Conservation (phyloP, 2,797 vertebrate genomes). For the Fistularia tabacaria region DNA sequence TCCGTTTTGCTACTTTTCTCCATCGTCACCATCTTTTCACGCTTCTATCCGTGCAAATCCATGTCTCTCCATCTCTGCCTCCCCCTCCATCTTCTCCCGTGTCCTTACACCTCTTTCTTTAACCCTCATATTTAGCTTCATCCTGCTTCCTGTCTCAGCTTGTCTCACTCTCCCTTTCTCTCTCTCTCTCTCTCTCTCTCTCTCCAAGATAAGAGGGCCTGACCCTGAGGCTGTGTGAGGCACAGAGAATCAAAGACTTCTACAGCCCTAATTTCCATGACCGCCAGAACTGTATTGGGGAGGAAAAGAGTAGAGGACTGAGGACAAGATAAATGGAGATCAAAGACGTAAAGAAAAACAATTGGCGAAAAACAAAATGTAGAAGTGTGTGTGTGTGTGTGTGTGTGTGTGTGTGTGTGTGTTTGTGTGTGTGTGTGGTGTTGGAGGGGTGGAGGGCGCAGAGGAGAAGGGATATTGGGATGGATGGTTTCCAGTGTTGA, state of each 20-base stretch:
- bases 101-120: slow-evolving; percentile 12
- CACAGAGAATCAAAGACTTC: slow-evolving; percentile 56
- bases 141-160: no score
- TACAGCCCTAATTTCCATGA: slow-evolving; percentile 53
- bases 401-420: slow-evolving; percentile 16
- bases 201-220: slow-evolving; percentile 38
- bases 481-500: slow-evolving; percentile 48
- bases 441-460: background rate
- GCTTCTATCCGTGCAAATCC: background rate
- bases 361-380: background rate
- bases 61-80: slow-evolving; percentile 4
- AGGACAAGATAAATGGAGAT: slow-evolving; percentile 3
- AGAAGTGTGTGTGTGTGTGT: background rate
- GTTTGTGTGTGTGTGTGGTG: slow-evolving; percentile 15
- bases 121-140: no score
- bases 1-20: no score
- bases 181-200: slow-evolving; percentile 1
- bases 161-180: background rate
- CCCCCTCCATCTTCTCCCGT: slow-evolving; percentile 1
- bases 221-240: slow-evolving; percentile 48
- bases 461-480: slow-evolving; percentile 33
- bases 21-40: no score
- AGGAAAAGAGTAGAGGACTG: slow-evolving; percentile 9
- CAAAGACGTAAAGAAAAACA: slow-evolving; percentile 1
- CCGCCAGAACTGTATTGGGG: slow-evolving; percentile 39